A percentile compares a stretch with the other conserved stretches of the same genome.
Conservation (phyloP, 2,113 vertebrate species). For the Neogobius melanostomus region DNA sequence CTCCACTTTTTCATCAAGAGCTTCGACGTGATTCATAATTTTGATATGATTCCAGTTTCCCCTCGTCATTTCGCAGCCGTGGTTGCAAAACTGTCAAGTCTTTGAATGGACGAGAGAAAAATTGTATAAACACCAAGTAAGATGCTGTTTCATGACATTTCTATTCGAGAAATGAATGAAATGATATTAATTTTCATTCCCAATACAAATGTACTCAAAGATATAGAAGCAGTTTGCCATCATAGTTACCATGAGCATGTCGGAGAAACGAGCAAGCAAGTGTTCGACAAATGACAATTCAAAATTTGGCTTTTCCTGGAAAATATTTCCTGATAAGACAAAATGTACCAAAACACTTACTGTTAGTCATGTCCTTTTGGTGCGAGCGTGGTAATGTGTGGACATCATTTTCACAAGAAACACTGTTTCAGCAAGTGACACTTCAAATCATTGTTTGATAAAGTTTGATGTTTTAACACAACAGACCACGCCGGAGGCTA, state of each 20-base stretch:
- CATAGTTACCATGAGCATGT: background rate
- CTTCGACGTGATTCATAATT: background rate
- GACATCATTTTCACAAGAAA: background rate
- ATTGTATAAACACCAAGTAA: background rate
- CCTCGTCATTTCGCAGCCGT: background rate
- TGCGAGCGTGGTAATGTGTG: background rate
- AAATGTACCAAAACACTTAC: constrained; percentile 1
- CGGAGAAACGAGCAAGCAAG: background rate
- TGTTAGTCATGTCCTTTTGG: background rate
- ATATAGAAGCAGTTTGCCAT: background rate
- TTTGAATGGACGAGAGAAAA: background rate
- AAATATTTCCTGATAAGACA: background rate
- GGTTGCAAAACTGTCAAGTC: background rate
- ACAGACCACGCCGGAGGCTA: background rate
- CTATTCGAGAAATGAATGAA: too few species aligned
- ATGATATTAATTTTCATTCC: background rate
- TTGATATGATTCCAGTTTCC: background rate
- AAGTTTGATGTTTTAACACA: background rate
- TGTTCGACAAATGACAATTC: background rate
- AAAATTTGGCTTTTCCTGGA: background rate
- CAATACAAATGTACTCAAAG: background rate
- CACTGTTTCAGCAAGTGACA: background rate
- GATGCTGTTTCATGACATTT: background rate
- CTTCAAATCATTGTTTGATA: background rate
- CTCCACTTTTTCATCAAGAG: constrained; percentile 1